Conservation (phyloP, 1,140 invertebrate genomes). For the Amyelois transitella region DNA sequence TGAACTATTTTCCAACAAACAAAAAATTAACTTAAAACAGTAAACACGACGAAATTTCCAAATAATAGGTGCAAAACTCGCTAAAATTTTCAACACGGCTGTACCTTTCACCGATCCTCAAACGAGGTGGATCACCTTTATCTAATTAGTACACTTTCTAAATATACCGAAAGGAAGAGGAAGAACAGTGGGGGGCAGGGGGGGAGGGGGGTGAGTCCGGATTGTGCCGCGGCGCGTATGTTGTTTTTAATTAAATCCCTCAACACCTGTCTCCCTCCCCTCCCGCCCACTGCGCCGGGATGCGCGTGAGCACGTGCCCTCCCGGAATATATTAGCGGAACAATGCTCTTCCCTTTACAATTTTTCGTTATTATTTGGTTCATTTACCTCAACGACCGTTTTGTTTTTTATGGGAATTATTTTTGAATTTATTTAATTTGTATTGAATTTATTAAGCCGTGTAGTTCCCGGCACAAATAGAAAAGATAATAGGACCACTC, state of each 20-base stretch:
- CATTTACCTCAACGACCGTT: not conserved
- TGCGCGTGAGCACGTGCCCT: conserved; percentile 29
- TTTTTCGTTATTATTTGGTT: not conserved
- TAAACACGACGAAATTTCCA: too few species aligned
- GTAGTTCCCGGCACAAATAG: too few species aligned
- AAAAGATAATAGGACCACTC: too few species aligned
- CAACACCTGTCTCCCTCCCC: conserved; percentile 34
- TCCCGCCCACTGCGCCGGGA: conserved; percentile 1
- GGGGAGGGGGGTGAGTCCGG: not conserved
- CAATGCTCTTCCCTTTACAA: not conserved
- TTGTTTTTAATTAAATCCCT: conserved; percentile 52
- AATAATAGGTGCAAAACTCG: too few species aligned
- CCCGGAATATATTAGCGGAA: not conserved
- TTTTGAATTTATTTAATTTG: too few species aligned
- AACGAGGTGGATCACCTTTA: not conserved
- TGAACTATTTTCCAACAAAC: too few species aligned
- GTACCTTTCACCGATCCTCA: not conserved
- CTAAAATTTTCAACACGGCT: too few species aligned
- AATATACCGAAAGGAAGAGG: not conserved
- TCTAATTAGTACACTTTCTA: not conserved
- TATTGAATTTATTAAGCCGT: too few species aligned
- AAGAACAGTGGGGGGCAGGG: not conserved
- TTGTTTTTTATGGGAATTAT: not conserved
- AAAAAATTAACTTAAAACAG: too few species aligned
- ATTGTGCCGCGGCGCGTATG: conserved; percentile 3